A percentile compares a stretch with the other conserved stretches of the same genome.
Conservation (phyloP, 2,888 invertebrate species). For the Himalopsyche anomala region DNA sequence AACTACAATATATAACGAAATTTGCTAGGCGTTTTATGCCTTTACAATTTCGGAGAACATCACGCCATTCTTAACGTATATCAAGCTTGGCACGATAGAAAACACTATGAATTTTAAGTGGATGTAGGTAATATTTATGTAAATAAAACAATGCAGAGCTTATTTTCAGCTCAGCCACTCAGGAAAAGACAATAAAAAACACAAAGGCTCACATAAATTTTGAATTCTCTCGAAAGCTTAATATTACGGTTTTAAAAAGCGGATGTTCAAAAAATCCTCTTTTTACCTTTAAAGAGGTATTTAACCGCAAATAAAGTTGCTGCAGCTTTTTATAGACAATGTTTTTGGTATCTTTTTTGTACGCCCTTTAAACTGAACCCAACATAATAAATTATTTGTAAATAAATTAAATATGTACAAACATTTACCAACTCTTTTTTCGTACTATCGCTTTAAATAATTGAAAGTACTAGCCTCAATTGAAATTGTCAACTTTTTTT, state of each 20-base stretch:
- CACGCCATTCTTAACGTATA: constrained; percentile 42
- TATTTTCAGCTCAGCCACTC: constrained; percentile 40
- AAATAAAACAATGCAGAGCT: constrained; percentile 47
- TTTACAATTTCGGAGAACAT: constrained; percentile 53
- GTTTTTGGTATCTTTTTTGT: background rate
- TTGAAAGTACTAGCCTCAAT: too few species aligned
- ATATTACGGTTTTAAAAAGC: constrained; percentile 38
- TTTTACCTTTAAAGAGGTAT: constrained; percentile 4
- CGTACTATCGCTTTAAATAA: too few species aligned
- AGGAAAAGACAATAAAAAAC: constrained; percentile 29
- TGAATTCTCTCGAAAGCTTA: constrained; percentile 7
- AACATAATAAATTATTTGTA: background rate
- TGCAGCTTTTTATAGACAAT: constrained; percentile 18
- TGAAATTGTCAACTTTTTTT: too few species aligned
- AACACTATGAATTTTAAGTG: constrained; percentile 54
- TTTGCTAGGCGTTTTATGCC: constrained; percentile 47
- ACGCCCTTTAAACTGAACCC: background rate
- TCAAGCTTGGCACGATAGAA: constrained; percentile 46
- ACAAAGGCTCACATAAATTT: constrained; percentile 42
- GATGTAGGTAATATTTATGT: constrained; percentile 48
- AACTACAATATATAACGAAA: constrained; percentile 45
- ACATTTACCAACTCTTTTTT: too few species aligned
- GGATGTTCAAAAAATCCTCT: constrained; percentile 24
- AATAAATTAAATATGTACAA: background rate
- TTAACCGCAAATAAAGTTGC: constrained; percentile 35